Evolutionary conservation across 2,113 vertebrate genomes (phyloP), one percentile per base, ranked within the genome.

Genomic region (Grammomys surdaster): DNA sequence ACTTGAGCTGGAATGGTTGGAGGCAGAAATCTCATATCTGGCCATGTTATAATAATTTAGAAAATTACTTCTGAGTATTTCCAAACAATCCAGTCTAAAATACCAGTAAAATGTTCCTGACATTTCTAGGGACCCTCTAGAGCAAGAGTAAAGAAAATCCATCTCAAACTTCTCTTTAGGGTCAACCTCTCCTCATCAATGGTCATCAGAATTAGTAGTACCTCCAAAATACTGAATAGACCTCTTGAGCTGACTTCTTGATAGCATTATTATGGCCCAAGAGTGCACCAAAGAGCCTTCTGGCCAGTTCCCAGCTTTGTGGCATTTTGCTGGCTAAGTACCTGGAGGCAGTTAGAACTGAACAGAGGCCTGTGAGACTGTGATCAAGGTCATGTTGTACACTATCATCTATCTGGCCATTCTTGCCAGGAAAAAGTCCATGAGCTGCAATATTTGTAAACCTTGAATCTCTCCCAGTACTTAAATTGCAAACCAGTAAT

Each of bases 61-160:
- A 95, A 97, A 97, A 97, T 97, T 89, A 93, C 97, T 93, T 94
- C 78, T 96, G 94, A 98, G 94, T 84, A 70, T 97, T 93, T 96
- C 96, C 91, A 96, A 97, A 89, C 91, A 96, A 95, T 96, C 93
- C 69, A 63, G 60, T 92, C 43, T 95, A 95, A 96, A 91, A 85
- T 67, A 65, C 56, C 80, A 94, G 92, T 87, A 96, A 96, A 97
- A 93, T 28, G 63, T 84, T 88, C 63, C 58, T 54, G 92, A 84
- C 86, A 96, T 95, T 93, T 97, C 48, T 51, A 26, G 33, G 36
- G 69, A 89, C 85, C 36, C 33, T 58, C 90, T 76, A 96, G 91
- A 95, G 36, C n/a, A 94, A 75, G n/a, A 43, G 54, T 88, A 95
- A 91, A 90, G 94, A 82, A 95, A 97, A 97, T 93, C 73, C 48